Base-by-base conservation (phyloP, 2,888 invertebrate species). In the Tricholauxania praeusta region DNA sequence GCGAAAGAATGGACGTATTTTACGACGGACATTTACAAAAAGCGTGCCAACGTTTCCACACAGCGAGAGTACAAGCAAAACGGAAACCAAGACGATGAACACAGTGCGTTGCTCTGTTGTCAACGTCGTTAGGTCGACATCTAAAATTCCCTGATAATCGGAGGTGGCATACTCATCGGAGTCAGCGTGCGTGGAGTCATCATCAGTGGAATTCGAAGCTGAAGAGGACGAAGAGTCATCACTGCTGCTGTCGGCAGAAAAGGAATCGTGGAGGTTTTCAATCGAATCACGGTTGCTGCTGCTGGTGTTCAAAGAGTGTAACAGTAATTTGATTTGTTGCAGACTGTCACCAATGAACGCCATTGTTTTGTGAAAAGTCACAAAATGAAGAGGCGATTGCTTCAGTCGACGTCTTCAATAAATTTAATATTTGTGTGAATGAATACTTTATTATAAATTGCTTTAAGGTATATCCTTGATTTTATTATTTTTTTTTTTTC, bases 1-100 rank as follows among this genome's bases (percentile, higher is more conserved):
- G 74, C 89, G 89, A 75, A 90, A 90, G 49, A 90, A 84, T n/a
- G 86, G 86, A n/a, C 90, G 85, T 67, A 88, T 83, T 72, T 89
- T 89, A 63, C 89, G 88, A 19, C 77, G 79, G 3, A 74, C 75
- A 65, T 84, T 83, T 63, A 83, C 85, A 70, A 77, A 81, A 12
- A 86, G 60, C 2, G 83, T 79, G 53, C 81, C 72, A 10, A 84
- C 39, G 67, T 86, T 86, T n/a, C 82, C 83, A 4, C 75, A 52
- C 3, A 83, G 4, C 15, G 84, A 81, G 51, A 81, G 63, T 0
- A 79, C 14, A 14, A 79, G 80, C 0, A 86, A 62, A 0, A 78
- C 17, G 1, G 68, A 49, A 6, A 86, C 76, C 22, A 79, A 65
- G 0, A 51, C 55, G 4, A 80, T 68, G 22, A 85, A 80, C 10